phyloP scores from a whole-genome alignment of 2,888 invertebrate species.

The Camptogramma bilineatum region DNA sequence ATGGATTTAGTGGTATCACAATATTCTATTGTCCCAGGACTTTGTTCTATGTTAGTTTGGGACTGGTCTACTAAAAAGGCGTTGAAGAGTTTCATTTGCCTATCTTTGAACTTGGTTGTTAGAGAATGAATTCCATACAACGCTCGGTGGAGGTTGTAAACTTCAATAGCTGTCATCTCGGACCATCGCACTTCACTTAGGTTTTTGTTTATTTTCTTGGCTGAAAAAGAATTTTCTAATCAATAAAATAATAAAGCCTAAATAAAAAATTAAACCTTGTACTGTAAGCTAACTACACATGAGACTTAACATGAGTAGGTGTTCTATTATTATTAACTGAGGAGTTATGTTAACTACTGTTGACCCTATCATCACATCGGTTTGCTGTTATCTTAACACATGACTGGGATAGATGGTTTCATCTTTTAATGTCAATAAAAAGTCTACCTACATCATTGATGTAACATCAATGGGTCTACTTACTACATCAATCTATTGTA shows the following conservation, averaged over 20 bases:
- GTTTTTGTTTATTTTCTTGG: slow-evolving; percentile 89
- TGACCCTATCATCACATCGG: neutral
- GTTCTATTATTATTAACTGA: too few relatives aligned
- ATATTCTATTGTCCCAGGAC: slow-evolving; percentile 87
- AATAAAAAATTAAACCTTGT: neutral
- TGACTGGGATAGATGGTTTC: too few relatives aligned
- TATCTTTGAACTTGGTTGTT: slow-evolving; percentile 86
- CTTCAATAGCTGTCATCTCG: slow-evolving; percentile 85
- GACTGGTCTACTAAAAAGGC: slow-evolving; percentile 67
- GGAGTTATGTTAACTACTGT: too few relatives aligned
- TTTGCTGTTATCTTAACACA: too few relatives aligned
- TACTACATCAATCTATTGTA: too few relatives aligned
- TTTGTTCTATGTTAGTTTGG: slow-evolving; percentile 50
- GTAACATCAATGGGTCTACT: too few relatives aligned
- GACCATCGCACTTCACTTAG: slow-evolving; percentile 89
- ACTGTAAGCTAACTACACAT: neutral
- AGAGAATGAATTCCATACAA: slow-evolving; percentile 87
- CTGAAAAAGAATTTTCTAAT: too few relatives aligned
- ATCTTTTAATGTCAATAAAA: too few relatives aligned
- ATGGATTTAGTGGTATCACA: slow-evolving; percentile 85
- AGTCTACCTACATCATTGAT: too few relatives aligned
- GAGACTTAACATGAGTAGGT: too few relatives aligned
- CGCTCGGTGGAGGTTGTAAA: slow-evolving; percentile 90
- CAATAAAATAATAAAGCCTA: slow-evolving; percentile 4
- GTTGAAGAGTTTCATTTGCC: slow-evolving; percentile 87